Evolutionary conservation across 2,113 vertebrate species (phyloP), one percentile per base, ranked within the genome.

Genomic region (Python bivittatus): DNA sequence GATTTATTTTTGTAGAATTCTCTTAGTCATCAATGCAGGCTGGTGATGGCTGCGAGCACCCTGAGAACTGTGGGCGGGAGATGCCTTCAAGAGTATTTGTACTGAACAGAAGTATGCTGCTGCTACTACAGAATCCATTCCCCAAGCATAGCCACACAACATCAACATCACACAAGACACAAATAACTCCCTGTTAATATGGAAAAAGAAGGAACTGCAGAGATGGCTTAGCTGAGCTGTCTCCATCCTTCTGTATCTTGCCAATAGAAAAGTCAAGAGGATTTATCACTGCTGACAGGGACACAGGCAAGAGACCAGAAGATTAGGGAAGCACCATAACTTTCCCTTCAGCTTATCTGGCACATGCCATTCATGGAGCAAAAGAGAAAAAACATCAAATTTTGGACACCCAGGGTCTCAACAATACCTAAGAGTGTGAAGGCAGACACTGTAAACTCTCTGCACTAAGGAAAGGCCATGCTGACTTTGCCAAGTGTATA

Each of bases 241-340:
- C 92, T 12, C 88, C 8, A 90, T 22, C 91, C 22, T 91, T 84
- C 56, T 53, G 42, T 86, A 20, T 60, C 90, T 53, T 93, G 90
- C 91, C 94, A 2, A 54, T 0, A 7, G 93, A 84, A 68, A 92
- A 93, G 92, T 94, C 84, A 57, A 93, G 93, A 92, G 94, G 85
- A 84, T 94, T 94, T 92, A 94, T 93, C 91, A 93, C 87, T 95
- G 91, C 88, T 92, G 56, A 95, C 87, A 89, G 95, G 89, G 92
- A 89, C 92, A 92, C 88, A 8, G 93, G 95, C 93, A 95, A 90
- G 68, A 88, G 93, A 87, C 0, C 10, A 89, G 42, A 86, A 90
- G 90, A 89, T 58, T 42, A 64, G 54, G 84, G 93, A 92, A 93
- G 95, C 91, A 90, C 94, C 89, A 23, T 87, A 15, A 0, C 91